Evolutionary conservation across 1,140 invertebrate species (phyloP).

Genomic region (Drosophila nigromelanica): DNA sequence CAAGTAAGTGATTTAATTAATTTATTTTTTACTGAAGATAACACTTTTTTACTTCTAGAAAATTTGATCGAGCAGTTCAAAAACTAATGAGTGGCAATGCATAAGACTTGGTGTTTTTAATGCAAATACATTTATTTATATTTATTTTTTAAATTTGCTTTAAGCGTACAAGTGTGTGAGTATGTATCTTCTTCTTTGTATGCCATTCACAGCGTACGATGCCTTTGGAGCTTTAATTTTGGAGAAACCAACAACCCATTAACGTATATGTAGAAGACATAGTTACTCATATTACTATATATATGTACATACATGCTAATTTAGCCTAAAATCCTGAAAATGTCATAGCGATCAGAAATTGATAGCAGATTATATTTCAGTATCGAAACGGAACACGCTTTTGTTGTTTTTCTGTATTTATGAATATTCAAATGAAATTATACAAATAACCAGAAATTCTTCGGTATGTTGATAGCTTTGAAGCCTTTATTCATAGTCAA

Average conservation of each 20-base stretch:
- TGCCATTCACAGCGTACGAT: constrained; percentile 3
- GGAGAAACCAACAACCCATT: no score
- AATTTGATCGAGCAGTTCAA: constrained; percentile 87
- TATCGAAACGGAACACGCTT: no score
- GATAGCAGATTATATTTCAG: no score
- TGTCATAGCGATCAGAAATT: background rate
- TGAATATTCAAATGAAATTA: background rate
- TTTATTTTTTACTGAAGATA: background rate
- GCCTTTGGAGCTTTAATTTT: no score
- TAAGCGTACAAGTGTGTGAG: constrained; percentile 33
- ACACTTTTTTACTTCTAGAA: constrained; percentile 84
- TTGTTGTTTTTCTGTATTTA: background rate
- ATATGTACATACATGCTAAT: background rate
- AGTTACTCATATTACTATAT: no score
- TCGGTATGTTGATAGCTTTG: background rate
- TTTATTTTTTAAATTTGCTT: background rate
- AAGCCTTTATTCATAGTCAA: background rate
- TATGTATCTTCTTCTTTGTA: constrained; percentile 21
- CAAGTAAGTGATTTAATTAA: constrained; percentile 86
- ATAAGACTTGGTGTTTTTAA: no score
- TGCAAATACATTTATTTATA: background rate
- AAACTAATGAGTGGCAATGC: constrained; percentile 86
- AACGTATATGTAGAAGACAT: no score
- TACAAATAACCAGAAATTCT: background rate
- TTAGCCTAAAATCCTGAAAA: background rate